These are phyloP conservation scores for Daphoenositta chrysoptera DNA, from an alignment of 2,113 vertebrate species.

Conservation along the genomic window DNA sequence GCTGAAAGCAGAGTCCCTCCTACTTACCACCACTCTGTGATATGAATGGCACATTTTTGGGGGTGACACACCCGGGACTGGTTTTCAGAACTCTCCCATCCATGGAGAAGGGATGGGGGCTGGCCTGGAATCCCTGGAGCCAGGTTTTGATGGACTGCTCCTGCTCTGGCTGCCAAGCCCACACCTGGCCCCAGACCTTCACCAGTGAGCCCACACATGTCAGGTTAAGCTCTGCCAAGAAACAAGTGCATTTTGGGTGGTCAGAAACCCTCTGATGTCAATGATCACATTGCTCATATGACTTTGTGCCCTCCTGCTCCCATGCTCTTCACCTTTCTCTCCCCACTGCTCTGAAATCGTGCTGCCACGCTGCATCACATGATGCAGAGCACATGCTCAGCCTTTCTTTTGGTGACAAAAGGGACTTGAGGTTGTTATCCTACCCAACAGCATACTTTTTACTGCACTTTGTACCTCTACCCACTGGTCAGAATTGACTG, in stretches of 20 bases:
- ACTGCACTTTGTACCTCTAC: background rate
- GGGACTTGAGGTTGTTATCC: background rate
- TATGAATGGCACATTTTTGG: rapidly evolving
- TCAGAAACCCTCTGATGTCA: background rate
- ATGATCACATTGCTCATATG: background rate
- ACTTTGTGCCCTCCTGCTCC: background rate
- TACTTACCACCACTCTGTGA: background rate
- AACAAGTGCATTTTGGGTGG: background rate
- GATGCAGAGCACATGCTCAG: background rate
- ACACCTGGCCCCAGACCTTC: background rate
- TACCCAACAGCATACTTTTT: background rate
- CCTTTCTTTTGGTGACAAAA: background rate
- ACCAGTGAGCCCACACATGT: background rate
- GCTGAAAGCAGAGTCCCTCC: background rate
- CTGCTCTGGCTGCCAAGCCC: background rate
- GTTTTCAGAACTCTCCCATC: background rate
- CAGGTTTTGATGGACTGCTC: background rate
- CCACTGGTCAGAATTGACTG: background rate
- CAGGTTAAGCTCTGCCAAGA: conserved; percentile 7
- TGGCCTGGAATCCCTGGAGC: background rate
- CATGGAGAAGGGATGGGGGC: background rate
- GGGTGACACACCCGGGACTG: rapidly evolving
- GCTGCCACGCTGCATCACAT: background rate
- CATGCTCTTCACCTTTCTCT: background rate
- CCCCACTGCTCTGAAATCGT: background rate